Evolutionary conservation across 2,888 invertebrate genomes (phyloP).

Genomic region (Leptopilina drosophilae): DNA sequence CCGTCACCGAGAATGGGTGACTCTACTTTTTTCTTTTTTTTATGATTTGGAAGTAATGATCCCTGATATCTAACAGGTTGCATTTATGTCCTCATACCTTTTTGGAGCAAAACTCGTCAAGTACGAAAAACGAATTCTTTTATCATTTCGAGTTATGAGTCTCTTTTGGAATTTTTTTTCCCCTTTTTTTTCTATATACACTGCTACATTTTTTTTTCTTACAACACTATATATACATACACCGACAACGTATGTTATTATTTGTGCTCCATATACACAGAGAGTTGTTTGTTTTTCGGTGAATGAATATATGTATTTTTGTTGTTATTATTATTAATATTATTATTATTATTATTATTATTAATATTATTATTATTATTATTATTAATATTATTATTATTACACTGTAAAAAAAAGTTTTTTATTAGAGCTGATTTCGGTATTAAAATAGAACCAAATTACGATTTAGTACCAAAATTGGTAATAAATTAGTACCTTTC

Average conservation of each 20-base stretch:
- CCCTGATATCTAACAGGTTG: background rate
- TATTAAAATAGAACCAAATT: too few relatives aligned
- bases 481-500: too few relatives aligned
- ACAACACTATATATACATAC: background rate
- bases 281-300: background rate
- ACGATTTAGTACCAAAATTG: too few relatives aligned
- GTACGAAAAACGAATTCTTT: slow-evolving; percentile 11
- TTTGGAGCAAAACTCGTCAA: background rate
- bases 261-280: background rate
- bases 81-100: slow-evolving; percentile 5
- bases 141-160: slow-evolving; percentile 3
- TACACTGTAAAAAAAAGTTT: too few relatives aligned
- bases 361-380: too few relatives aligned
- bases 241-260: background rate
- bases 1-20: background rate
- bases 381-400: too few relatives aligned
- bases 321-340: too few relatives aligned
- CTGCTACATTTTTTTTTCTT: slow-evolving; percentile 7
- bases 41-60: slow-evolving; percentile 19
- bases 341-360: too few relatives aligned
- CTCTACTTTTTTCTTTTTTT: background rate
- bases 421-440: too few relatives aligned
- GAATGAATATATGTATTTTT: too few relatives aligned
- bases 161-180: slow-evolving; percentile 3
- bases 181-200: background rate